phyloP scores from a whole-genome alignment of 2,797 vertebrate species.

The Catharus ustulatus region DNA sequence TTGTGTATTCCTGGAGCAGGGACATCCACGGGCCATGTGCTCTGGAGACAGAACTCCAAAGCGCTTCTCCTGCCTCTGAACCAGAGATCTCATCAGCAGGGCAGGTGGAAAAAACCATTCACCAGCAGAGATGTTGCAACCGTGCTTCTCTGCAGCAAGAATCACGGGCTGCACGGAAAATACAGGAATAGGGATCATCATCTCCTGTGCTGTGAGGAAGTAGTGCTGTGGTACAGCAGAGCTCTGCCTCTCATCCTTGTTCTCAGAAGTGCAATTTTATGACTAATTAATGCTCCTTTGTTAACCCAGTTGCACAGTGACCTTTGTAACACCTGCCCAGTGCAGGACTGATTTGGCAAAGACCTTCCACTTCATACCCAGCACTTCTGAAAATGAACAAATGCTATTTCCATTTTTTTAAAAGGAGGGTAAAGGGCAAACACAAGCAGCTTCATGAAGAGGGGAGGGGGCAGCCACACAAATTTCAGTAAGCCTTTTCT shows the following conservation, averaged over 20 bases:
- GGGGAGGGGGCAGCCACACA: neutral
- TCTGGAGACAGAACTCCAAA: rapidly evolving
- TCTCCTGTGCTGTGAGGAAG: conserved; percentile 5
- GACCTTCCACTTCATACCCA: neutral
- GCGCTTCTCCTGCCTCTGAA: neutral
- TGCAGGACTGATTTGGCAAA: neutral
- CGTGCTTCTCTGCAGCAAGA: neutral
- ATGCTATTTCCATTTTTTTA: neutral
- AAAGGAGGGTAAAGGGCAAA: neutral
- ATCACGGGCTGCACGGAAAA: neutral
- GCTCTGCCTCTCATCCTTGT: neutral
- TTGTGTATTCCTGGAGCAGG: neutral
- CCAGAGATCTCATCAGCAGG: neutral
- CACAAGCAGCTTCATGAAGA: neutral
- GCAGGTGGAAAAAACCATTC: neutral
- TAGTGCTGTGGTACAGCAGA: neutral
- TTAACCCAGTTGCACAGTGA: neutral
- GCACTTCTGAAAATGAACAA: neutral
- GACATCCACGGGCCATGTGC: rapidly evolving
- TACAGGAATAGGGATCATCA: neutral
- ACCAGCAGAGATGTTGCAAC: neutral
- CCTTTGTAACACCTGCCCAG: neutral
- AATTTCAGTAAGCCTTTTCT: neutral
- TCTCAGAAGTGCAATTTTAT: conserved; percentile 2
- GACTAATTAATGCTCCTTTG: neutral